Evolutionary conservation across 2,797 vertebrate species (phyloP), one percentile per base, ranked within the genome.

Genomic region (Meda fulgida): DNA sequence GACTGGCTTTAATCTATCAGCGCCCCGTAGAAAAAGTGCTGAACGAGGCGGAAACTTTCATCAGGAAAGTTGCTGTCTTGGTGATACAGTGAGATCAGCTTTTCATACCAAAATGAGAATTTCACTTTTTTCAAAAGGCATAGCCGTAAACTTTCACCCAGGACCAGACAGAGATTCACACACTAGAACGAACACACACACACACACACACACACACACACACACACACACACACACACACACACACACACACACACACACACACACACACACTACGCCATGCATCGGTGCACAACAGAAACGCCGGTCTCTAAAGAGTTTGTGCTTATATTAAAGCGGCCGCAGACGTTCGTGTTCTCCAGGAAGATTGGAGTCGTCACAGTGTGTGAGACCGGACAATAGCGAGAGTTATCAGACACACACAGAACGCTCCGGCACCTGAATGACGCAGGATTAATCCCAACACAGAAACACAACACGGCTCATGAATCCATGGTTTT

Each of bases 381-480:
- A 94, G 93, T 94, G 94, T 92, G 73, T 90, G 8, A 81, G 90
- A 67, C 66, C 9, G 92, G 93, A 92, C 55, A 92, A 92, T 93
- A 87, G 91, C 88, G 89, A 10, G 90, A 94, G 91, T 94, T 96
- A 96, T 96, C 95, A 94, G 93, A 60, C 26, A 87, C 87, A 89
- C 72, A 92, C 95, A 96, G 95, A 51, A 93, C 90, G 88, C 87
- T 87, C 88, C 18, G 89, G 78, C 75, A 92, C 94, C 92, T 93
- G 89, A 86, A 79, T 85, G 36, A 79, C 14, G 5, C 34, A 76
- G 85, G 91, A 92, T 93, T 94, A 93, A 93, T 94, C 91, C 86
- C 23, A 69, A 90, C 90, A 73, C 81, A 86, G 36, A 79, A 38
- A 71, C 51, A 14, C 83, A 7, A 83, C 48, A 78, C 18, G 23